Evolutionary conservation across 2,113 vertebrate species (phyloP).

Genomic region (Petrocephalus microphthalmus): DNA sequence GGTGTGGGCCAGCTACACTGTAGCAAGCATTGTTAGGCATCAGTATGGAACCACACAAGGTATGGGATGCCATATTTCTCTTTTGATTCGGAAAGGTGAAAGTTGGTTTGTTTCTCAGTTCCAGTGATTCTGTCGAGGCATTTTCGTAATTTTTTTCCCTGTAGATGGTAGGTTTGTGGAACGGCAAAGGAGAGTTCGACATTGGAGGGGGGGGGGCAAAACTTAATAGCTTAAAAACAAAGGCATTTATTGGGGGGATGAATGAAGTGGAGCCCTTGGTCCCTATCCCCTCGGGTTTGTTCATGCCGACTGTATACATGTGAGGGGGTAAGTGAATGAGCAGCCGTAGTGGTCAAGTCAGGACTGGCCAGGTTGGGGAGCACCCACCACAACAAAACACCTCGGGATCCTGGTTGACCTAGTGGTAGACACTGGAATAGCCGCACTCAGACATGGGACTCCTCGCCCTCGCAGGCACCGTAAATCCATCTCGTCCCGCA

Average conservation of each 20-base stretch:
- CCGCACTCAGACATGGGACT: not conserved
- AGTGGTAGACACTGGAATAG: not conserved
- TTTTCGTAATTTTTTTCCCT: not conserved
- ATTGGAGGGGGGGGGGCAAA: not conserved
- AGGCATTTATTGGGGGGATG: not conserved
- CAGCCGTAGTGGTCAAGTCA: not conserved
- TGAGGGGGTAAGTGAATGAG: not conserved
- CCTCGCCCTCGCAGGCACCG: not conserved
- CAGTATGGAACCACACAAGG: not conserved
- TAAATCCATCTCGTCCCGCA: not conserved
- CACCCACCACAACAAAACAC: too few species aligned
- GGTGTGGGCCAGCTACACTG: not conserved
- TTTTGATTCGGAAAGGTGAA: not conserved
- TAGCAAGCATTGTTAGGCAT: not conserved
- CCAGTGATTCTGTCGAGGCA: not conserved
- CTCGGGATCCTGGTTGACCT: not conserved
- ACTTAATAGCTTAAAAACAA: not conserved
- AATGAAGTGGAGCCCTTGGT: not conserved
- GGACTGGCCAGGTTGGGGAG: not conserved
- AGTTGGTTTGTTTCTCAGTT: not conserved
- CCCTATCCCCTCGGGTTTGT: not conserved
- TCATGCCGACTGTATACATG: not conserved
- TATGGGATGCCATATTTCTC: not conserved
- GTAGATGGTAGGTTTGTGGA: not conserved
- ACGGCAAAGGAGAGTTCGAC: not conserved